A percentile compares a stretch with the other conserved stretches of the same genome.
phyloP scores from a whole-genome alignment of 2,888 invertebrate species.

The Campoplex nolae region DNA sequence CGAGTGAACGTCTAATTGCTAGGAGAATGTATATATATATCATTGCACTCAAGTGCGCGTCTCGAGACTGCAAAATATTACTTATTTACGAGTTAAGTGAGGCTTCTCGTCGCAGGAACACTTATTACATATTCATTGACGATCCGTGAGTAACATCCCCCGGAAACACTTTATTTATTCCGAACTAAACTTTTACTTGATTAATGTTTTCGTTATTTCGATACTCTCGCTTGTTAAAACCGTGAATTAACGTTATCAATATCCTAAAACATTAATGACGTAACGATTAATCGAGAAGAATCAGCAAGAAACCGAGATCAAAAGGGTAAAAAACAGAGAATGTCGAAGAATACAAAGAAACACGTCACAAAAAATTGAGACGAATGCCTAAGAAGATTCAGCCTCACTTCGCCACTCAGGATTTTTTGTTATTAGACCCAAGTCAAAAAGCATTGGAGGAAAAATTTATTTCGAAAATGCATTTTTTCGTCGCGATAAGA shows the following conservation, averaged over 20 bases:
- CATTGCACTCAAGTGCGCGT: slow-evolving; percentile 48
- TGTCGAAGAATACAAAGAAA: too few relatives aligned
- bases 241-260: background rate
- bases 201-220: background rate
- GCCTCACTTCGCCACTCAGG: too few relatives aligned
- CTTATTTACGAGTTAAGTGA: slow-evolving; percentile 60
- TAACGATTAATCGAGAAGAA: background rate
- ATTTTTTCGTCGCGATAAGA: background rate
- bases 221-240: background rate
- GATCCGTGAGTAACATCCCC: background rate
- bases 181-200: background rate
- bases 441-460: too few relatives aligned
- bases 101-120: slow-evolving; percentile 33
- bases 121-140: slow-evolving; percentile 44
- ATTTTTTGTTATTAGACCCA: too few relatives aligned
- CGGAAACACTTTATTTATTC: background rate
- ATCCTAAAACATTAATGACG: too few relatives aligned
- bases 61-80: slow-evolving; percentile 60
- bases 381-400: too few relatives aligned
- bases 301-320: background rate
- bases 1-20: slow-evolving; percentile 57
- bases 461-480: background rate
- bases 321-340: background rate
- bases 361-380: background rate
- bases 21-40: slow-evolving; percentile 47